Percentiles rank a stretch among this genome's conserved stretches.
phyloP scores from a whole-genome alignment of 2,888 invertebrate species.

The Griposia aprilina region DNA sequence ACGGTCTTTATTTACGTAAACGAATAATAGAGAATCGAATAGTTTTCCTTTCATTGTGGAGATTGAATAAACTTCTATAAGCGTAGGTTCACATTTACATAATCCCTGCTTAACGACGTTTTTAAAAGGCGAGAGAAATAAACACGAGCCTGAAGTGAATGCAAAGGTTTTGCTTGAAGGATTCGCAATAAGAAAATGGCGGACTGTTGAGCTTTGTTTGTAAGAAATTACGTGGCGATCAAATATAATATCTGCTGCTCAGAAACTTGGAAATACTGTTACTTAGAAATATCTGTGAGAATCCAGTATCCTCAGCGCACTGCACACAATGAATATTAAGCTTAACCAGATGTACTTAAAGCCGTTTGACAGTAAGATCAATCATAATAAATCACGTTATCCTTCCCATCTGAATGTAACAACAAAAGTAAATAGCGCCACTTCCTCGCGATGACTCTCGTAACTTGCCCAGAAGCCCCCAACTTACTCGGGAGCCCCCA shows the following conservation, averaged over 20 bases:
- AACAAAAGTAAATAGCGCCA: slow-evolving; percentile 24
- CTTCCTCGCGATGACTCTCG: slow-evolving; percentile 1
- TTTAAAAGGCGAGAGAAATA: slow-evolving; percentile 18
- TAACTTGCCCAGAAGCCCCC: not conserved
- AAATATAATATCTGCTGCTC: not conserved
- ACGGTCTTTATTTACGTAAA: not conserved
- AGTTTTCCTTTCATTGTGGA: slow-evolving; percentile 45
- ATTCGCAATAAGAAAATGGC: not conserved
- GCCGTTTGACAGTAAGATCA: slow-evolving; percentile 18
- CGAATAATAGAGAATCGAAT: slow-evolving; percentile 29
- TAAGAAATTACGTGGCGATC: not conserved
- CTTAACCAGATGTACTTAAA: slow-evolving; percentile 14
- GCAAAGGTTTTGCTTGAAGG: not conserved
- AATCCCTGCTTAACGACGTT: slow-evolving; percentile 33
- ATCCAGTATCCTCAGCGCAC: not conserved
- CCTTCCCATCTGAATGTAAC: slow-evolving; percentile 5
- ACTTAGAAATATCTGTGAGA: not conserved
- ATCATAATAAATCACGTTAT: slow-evolving; percentile 36
- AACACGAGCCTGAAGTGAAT: slow-evolving; percentile 11
- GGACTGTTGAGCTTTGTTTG: not conserved
- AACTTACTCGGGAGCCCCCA: not conserved
- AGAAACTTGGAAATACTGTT: not conserved
- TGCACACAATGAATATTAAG: not conserved
- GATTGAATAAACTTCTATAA: slow-evolving; percentile 46
- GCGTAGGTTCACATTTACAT: slow-evolving; percentile 52